Conservation (phyloP, 2,797 vertebrate species). For the Enteromius viviparus region DNA sequence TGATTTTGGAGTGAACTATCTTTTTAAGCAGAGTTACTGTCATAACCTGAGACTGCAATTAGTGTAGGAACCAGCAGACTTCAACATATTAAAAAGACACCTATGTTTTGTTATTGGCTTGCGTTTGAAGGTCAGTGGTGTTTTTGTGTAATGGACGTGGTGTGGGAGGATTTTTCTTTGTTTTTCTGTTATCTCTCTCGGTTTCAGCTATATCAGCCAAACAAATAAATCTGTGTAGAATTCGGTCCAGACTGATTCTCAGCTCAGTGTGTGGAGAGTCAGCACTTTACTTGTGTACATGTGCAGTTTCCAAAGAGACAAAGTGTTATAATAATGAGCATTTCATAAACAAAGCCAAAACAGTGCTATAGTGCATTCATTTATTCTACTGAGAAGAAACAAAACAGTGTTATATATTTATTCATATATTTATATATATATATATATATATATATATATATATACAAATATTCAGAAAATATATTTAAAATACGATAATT, state of each 20-base stretch:
- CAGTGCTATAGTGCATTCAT: not conserved
- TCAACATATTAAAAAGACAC: not conserved
- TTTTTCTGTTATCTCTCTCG: not conserved
- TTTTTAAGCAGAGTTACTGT: not conserved
- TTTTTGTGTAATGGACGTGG: not conserved
- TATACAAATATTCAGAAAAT: too few species aligned
- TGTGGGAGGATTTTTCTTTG: constrained; percentile 12
- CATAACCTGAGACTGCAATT: not conserved
- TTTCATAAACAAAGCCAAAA: not conserved
- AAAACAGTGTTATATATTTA: not conserved
- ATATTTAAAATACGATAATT: too few species aligned
- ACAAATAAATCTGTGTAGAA: constrained; percentile 3
- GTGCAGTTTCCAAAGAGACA: not conserved
- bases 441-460: too few species aligned
- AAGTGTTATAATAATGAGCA: not conserved
- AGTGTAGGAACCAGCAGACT: not conserved
- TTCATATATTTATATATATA: too few species aligned
- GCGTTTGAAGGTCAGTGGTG: not conserved
- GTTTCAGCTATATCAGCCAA: constrained; percentile 14
- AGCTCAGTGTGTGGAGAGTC: constrained; percentile 7
- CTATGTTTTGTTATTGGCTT: not conserved
- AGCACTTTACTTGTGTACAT: not conserved
- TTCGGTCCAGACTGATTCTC: not conserved
- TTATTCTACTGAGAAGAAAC: not conserved
- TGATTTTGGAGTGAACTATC: not conserved